Conservation (phyloP, 2,113 vertebrate species). For the Bujurquina vittata region DNA sequence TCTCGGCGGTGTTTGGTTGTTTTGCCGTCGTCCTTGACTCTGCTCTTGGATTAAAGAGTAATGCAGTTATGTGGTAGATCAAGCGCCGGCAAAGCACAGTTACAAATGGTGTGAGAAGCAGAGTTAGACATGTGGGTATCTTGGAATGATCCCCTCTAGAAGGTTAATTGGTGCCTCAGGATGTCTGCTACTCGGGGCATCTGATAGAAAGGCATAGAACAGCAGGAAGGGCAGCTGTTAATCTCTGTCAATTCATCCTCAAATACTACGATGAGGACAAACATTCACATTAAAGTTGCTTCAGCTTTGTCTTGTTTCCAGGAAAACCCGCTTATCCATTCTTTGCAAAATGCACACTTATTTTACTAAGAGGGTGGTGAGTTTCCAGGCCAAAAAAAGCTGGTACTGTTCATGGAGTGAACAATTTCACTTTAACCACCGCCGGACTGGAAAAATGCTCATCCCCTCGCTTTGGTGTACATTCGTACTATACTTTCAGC, state of each 20-base stretch:
- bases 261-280: conserved; percentile 56
- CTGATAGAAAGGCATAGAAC: conserved; percentile 62
- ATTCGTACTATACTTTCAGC: conserved; percentile 40
- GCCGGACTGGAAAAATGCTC: conserved; percentile 29
- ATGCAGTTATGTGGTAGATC: conserved; percentile 36
- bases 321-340: background rate
- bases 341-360: background rate
- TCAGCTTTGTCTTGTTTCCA: conserved; percentile 4
- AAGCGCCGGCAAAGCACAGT: conserved; percentile 58
- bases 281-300: conserved; percentile 34
- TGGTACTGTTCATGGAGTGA: conserved; percentile 3
- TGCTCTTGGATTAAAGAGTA: conserved; percentile 55
- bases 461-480: conserved; percentile 46
- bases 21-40: conserved; percentile 57
- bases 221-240: conserved; percentile 67
- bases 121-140: conserved; percentile 62
- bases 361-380: conserved; percentile 6
- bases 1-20: background rate
- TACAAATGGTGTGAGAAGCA: conserved; percentile 62
- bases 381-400: too few relatives aligned
- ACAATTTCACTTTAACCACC: conserved; percentile 17
- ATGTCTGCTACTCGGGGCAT: conserved; percentile 70
- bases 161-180: conserved; percentile 79
- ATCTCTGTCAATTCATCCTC: conserved; percentile 61
- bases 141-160: conserved; percentile 67